phyloP scores from a whole-genome alignment of 2,797 vertebrate species.

The Chaunax sp. region DNA sequence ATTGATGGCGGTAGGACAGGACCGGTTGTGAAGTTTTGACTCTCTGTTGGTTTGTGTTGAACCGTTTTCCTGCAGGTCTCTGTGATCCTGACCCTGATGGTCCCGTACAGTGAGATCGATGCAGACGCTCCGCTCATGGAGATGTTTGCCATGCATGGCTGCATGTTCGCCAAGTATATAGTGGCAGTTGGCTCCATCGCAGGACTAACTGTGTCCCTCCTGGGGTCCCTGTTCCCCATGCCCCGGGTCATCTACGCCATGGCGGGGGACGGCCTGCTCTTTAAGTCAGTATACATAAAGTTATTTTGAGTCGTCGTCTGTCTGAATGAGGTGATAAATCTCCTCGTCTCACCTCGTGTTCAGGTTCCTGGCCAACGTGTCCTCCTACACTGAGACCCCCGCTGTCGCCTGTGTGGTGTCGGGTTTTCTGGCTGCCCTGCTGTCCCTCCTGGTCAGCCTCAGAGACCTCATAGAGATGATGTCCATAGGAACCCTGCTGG shows the following conservation, averaged over 20 bases:
- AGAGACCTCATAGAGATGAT: slow-evolving; percentile 99
- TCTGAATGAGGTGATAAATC: not conserved
- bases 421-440: slow-evolving; percentile 91
- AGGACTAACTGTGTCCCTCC: slow-evolving; percentile 92
- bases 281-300: slow-evolving; percentile 85
- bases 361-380: slow-evolving; percentile 93
- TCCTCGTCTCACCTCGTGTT: slow-evolving; percentile 14
- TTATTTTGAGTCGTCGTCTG: not conserved
- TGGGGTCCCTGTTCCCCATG: slow-evolving; percentile 97
- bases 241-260: slow-evolving; percentile 97
- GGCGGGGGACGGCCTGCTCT: slow-evolving; percentile 96
- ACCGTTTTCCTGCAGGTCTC: slow-evolving; percentile 86
- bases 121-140: slow-evolving; percentile 97
- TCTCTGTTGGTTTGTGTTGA: too few species aligned
- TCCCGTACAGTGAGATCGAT: slow-evolving; percentile 92
- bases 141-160: slow-evolving; percentile 94
- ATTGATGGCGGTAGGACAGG: too few species aligned
- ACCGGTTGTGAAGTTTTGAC: too few species aligned
- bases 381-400: slow-evolving; percentile 95
- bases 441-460: slow-evolving; percentile 95
- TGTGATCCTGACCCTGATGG: slow-evolving; percentile 96
- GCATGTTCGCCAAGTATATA: slow-evolving; percentile 93
- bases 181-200: slow-evolving; percentile 96
- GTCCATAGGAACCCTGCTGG: slow-evolving; percentile 96
- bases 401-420: slow-evolving; percentile 95